Evolutionary conservation across 2,888 invertebrate genomes (phyloP).

Genomic region (Dastarcus helophoroides): DNA sequence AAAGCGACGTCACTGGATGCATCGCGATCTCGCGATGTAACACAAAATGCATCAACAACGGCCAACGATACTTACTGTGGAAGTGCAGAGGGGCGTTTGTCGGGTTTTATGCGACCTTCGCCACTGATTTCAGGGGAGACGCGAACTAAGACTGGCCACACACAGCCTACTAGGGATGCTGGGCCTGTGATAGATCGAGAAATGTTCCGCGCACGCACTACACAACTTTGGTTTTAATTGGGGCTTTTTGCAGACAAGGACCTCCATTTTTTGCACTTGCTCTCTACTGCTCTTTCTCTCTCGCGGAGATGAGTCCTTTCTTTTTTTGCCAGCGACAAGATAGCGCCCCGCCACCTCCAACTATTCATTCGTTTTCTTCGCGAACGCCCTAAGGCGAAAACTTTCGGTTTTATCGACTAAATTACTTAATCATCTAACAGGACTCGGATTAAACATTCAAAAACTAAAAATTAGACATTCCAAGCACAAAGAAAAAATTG

Average conservation of each 20-base stretch:
- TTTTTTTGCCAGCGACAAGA: too few relatives aligned
- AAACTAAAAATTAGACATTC: too few relatives aligned
- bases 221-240: slow-evolving; percentile 39
- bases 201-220: slow-evolving; percentile 38
- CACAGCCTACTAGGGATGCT: slow-evolving; percentile 35
- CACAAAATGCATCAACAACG: slow-evolving; percentile 9
- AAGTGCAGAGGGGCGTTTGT: slow-evolving; percentile 8
- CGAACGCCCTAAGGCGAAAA: too few relatives aligned
- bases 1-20: background rate
- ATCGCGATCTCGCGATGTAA: too few relatives aligned
- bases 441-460: too few relatives aligned
- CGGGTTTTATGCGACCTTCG: slow-evolving; percentile 10
- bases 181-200: slow-evolving; percentile 38
- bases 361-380: too few relatives aligned
- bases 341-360: too few relatives aligned
- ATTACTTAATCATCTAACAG: too few relatives aligned
- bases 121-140: slow-evolving; percentile 29
- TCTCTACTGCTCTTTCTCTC: too few relatives aligned
- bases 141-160: slow-evolving; percentile 34
- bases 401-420: too few relatives aligned
- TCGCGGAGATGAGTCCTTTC: too few relatives aligned
- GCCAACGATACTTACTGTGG: background rate
- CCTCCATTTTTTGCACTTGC: slow-evolving; percentile 24
- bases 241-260: slow-evolving; percentile 35
- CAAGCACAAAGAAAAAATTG: too few relatives aligned